These are phyloP conservation scores for Philypnodon macrostomus DNA, from an alignment of 2,797 vertebrate species.

Conservation along the genomic window DNA sequence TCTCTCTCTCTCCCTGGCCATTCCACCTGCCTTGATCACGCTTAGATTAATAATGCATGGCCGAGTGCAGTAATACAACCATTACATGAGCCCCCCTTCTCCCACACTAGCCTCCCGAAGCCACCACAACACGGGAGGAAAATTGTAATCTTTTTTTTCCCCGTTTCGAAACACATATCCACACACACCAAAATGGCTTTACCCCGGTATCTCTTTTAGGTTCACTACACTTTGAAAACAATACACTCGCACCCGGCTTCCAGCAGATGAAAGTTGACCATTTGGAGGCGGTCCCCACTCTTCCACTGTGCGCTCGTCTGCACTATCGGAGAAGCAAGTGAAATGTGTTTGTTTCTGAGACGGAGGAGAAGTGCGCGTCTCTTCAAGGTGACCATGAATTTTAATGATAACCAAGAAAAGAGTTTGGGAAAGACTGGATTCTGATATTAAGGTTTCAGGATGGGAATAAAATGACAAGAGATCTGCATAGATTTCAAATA, in stretches of 20 bases:
- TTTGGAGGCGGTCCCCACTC: slow-evolving; percentile 63
- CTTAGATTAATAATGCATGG: slow-evolving; percentile 85
- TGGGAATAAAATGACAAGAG: slow-evolving; percentile 62
- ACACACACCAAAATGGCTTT: slow-evolving; percentile 72
- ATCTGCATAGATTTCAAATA: slow-evolving; percentile 76
- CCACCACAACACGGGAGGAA: slow-evolving; percentile 57
- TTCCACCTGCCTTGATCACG: slow-evolving; percentile 85
- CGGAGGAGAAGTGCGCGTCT: slow-evolving; percentile 47
- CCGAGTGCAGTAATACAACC: slow-evolving; percentile 79
- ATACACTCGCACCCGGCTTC: slow-evolving; percentile 51
- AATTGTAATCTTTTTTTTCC: slow-evolving; percentile 74
- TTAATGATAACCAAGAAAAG: slow-evolving; percentile 62
- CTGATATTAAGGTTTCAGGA: slow-evolving; percentile 57
- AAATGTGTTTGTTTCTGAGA: slow-evolving; percentile 64
- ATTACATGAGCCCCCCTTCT: slow-evolving; percentile 68
- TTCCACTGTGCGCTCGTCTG: slow-evolving; percentile 38
- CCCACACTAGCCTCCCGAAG: slow-evolving; percentile 65
- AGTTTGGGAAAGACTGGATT: slow-evolving; percentile 67
- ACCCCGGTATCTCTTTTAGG: slow-evolving; percentile 73
- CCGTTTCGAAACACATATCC: slow-evolving; percentile 61
- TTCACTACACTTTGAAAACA: slow-evolving; percentile 78
- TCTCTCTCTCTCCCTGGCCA: slow-evolving; percentile 77
- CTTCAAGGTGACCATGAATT: slow-evolving; percentile 78
- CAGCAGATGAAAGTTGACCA: slow-evolving; percentile 75
- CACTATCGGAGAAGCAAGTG: slow-evolving; percentile 37